These are phyloP conservation scores for Corythornis cristatus DNA, from an alignment of 2,113 vertebrate genomes.

Conservation along the genomic window DNA sequence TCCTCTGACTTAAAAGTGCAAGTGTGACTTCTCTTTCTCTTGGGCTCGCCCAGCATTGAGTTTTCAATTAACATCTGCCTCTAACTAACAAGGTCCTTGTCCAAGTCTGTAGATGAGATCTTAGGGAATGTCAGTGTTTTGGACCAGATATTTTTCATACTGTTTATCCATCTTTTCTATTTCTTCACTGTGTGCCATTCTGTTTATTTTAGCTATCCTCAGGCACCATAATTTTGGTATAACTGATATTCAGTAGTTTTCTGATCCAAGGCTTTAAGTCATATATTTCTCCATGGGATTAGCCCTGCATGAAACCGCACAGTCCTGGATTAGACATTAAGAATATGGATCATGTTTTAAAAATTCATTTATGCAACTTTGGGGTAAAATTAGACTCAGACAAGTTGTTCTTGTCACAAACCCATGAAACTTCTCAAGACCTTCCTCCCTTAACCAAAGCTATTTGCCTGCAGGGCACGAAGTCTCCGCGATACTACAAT, in stretches of 20 bases:
- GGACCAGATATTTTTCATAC: background rate
- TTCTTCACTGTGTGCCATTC: background rate
- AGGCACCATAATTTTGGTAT: constrained; percentile 35
- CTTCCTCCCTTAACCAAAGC: constrained; percentile 25
- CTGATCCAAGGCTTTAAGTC: constrained; percentile 51
- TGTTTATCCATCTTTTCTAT: background rate
- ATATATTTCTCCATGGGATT: constrained; percentile 48
- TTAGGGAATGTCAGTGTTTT: background rate
- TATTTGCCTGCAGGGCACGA: constrained; percentile 42
- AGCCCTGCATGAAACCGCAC: constrained; percentile 37
- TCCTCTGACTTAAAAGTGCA: background rate
- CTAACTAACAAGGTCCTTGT: background rate
- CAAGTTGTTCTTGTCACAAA: constrained; percentile 51
- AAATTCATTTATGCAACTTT: constrained; percentile 63
- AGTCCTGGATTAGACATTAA: constrained; percentile 54
- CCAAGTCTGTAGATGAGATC: background rate
- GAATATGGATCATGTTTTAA: constrained; percentile 64
- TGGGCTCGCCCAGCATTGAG: background rate
- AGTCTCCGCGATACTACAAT: background rate
- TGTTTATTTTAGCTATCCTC: constrained; percentile 29
- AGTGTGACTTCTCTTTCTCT: background rate
- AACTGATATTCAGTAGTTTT: constrained; percentile 46
- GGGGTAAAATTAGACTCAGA: constrained; percentile 62
- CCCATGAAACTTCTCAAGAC: constrained; percentile 17
- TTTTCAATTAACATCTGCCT: background rate